These are phyloP conservation scores for Sycobia sp. DNA, from an alignment of 1,140 invertebrate genomes.

Conservation along the genomic window DNA sequence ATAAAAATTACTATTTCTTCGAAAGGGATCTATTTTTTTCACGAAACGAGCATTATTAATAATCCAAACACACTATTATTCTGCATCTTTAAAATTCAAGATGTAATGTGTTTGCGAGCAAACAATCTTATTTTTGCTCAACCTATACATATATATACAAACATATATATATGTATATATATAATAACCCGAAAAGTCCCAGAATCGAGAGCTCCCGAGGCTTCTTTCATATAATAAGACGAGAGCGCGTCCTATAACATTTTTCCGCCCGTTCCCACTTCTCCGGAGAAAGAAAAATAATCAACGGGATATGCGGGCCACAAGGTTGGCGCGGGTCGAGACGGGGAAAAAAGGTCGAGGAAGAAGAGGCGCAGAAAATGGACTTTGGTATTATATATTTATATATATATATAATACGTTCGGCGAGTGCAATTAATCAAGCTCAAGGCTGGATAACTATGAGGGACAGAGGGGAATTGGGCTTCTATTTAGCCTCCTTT, in stretches of 20 bases:
- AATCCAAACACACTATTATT: too few relatives aligned
- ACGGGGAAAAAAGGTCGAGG: slow-evolving; percentile 19
- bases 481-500: slow-evolving; percentile 23
- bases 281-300: slow-evolving; percentile 31
- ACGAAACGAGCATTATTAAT: too few relatives aligned
- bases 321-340: not conserved
- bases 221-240: slow-evolving; percentile 21
- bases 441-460: slow-evolving; percentile 34
- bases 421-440: slow-evolving; percentile 33
- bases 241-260: not conserved
- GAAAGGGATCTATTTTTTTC: too few relatives aligned
- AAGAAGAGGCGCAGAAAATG: slow-evolving; percentile 21
- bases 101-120: too few relatives aligned
- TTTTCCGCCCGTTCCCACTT: slow-evolving; percentile 14
- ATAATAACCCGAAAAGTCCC: not conserved
- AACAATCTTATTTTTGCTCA: too few relatives aligned
- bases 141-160: too few relatives aligned
- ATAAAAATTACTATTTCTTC: too few relatives aligned
- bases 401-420: too few relatives aligned
- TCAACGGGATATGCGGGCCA: not conserved
- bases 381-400: too few relatives aligned
- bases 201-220: slow-evolving; percentile 3
- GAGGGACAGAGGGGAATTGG: slow-evolving; percentile 29
- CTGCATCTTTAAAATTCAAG: too few relatives aligned
- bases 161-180: too few relatives aligned